Evolutionary conservation across 2,113 vertebrate species (phyloP), one percentile per base, ranked within the genome.

Genomic region (Empidonax alnorum): DNA sequence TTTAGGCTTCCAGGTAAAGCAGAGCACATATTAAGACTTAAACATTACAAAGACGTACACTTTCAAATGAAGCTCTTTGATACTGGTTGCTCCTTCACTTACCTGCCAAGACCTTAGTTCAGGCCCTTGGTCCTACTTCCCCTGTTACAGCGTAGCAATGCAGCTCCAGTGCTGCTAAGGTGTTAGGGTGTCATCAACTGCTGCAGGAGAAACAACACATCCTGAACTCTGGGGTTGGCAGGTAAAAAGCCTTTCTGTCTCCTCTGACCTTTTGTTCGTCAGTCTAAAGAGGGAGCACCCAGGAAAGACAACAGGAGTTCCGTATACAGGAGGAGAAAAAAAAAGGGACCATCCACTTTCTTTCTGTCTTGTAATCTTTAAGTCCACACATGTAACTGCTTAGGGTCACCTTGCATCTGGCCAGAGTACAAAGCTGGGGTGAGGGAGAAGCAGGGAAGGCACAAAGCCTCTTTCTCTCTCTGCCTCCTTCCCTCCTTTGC

Each of bases 81-180:
- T 94, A 84, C 88, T 96, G 83, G 78, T 96, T 96, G 90, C 92
- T 92, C 90, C 95, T 97, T 95, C 87, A 96, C 96, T 97, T 97
- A 97, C 96, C 96, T 95, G 96, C 96, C 96, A 97, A 97, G 95
- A 97, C 96, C 96, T 97, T 96, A 97, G 96, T 97, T 97, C 96
- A 97, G 96, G 96, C 96, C 94, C 85, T 96, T 97, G 95, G 93
- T 97, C 88, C 96, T 97, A 96, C 95, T 97, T 97, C 95, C 95
- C 96, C 96, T 97, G 95, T 96, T 97, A 97, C 94, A 97, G 95
- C 94, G 95, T 95, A 94, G 96, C 90, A 96, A 97, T 96, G 96
- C 96, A 97, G 96, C 96, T 96, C 95, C 96, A 95, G 95, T 96
- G 96, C 96, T 97, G 96, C 96, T 95, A 96, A 96, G 95, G 96